phyloP scores from a whole-genome alignment of 2,113 vertebrate genomes.

The Mixornis gularis region DNA sequence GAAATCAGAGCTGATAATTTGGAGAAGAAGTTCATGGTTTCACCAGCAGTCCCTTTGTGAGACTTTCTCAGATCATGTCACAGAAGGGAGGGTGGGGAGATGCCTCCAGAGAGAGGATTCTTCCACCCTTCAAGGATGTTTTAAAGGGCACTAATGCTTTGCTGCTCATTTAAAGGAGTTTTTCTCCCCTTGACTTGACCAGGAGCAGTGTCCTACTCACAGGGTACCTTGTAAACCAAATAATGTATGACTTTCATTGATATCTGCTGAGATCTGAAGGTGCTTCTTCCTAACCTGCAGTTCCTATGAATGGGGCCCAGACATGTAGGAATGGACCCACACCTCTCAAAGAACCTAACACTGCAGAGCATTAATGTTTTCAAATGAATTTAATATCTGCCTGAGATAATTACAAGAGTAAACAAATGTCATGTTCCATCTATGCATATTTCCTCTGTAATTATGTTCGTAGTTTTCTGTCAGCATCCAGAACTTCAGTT shows the following conservation, averaged over 20 bases:
- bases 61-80: background rate
- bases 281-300: background rate
- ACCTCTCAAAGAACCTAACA: background rate
- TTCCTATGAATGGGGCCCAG: background rate
- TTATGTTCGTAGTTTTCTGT: slow-evolving; percentile 13
- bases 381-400: slow-evolving; percentile 12
- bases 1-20: background rate
- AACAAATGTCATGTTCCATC: background rate
- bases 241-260: background rate
- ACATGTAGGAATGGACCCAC: background rate
- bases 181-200: background rate
- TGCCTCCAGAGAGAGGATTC: background rate
- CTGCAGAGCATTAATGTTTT: slow-evolving; percentile 4
- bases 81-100: background rate
- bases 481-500: background rate
- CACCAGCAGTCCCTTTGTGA: background rate
- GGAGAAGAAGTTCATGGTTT: background rate
- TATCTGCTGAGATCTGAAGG: background rate
- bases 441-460: slow-evolving; percentile 14
- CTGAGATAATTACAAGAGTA: slow-evolving; percentile 27
- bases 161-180: background rate
- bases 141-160: background rate
- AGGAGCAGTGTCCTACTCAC: background rate
- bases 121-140: background rate
- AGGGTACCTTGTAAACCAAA: background rate